Base-by-base conservation (phyloP, 2,888 invertebrate species). In the Ceraclea dissimilis region DNA sequence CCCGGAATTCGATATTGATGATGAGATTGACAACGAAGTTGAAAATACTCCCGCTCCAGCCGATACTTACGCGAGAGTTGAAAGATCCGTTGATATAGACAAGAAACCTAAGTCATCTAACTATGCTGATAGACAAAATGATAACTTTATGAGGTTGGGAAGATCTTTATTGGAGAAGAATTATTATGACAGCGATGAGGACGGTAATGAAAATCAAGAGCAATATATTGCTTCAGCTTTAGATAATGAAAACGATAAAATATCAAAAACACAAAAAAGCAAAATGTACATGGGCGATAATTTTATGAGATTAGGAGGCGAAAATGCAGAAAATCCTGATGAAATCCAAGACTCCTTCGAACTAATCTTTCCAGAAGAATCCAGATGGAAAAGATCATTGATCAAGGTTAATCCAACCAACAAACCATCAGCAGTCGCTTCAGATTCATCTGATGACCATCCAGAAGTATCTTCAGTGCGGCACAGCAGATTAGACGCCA, bases 61-160 rank as follows among this genome's bases (percentile, higher is more conserved):
- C 13, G 47, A 49, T 21, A 18, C 39, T 2, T 58, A 51, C 19
- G 19, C 56, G 11, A 44, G 61, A 52, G 17, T 48, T 6, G 61
- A 53, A 22, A 43, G 61, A 26, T 61, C 61, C 1, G 26, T 53
- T 8, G 54, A 59, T 17, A 53, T 54, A 2, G 19, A n/a, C 2
- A 47, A 46, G 26, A 47, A 39, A 43, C 56, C 50, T 1, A 56
- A 50, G 26, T 33, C 34, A 11, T 26, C 44, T 11, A 56, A 50
- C 21, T 57, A 52, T 20, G 56, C 52, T 11, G 59, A 57, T 34
- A 52, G 57, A 18, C 51, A 59, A 19, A 61, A 59, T 53, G 61
- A 61, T 33, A 61, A 61, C 34, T 61, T 61, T 22, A 57, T 61
- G 59, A 33, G 61, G 33, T 49, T 61, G 4, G 61, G 61, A 31